Conservation (phyloP, 2,797 vertebrate genomes). For the Hydrophis major region DNA sequence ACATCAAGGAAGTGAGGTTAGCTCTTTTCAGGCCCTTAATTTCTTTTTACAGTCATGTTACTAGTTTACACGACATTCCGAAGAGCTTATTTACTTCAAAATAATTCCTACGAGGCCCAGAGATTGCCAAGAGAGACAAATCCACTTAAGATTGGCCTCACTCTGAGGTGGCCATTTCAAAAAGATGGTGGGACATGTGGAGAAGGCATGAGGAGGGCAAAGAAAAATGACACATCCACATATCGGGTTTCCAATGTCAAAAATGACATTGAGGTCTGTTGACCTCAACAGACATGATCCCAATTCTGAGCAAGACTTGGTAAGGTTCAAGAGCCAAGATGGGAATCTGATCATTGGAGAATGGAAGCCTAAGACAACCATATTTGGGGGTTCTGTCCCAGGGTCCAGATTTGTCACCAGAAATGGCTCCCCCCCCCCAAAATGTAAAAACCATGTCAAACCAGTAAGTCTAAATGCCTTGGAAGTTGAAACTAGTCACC, state of each 20-base stretch:
- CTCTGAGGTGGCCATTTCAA: not conserved
- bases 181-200: not conserved
- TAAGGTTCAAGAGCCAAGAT: not conserved
- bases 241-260: not conserved
- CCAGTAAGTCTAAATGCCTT: not conserved
- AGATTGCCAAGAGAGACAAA: not conserved
- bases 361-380: not conserved
- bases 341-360: not conserved
- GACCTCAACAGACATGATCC: not conserved
- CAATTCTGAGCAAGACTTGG: not conserved
- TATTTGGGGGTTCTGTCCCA: not conserved
- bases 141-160: not conserved
- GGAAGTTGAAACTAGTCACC: not conserved
- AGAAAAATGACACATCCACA: not conserved
- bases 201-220: not conserved
- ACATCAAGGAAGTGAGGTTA: not conserved
- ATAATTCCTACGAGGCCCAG: fast-evolving
- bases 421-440: not conserved
- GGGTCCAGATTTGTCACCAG: not conserved
- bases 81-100: not conserved
- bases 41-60: not conserved
- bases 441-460: not conserved
- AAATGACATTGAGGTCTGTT: not conserved
- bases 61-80: not conserved
- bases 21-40: not conserved